A percentile compares a stretch with the other conserved stretches of the same genome.
phyloP scores from a whole-genome alignment of 2,888 invertebrate genomes.

The Drosophila barbarae region DNA sequence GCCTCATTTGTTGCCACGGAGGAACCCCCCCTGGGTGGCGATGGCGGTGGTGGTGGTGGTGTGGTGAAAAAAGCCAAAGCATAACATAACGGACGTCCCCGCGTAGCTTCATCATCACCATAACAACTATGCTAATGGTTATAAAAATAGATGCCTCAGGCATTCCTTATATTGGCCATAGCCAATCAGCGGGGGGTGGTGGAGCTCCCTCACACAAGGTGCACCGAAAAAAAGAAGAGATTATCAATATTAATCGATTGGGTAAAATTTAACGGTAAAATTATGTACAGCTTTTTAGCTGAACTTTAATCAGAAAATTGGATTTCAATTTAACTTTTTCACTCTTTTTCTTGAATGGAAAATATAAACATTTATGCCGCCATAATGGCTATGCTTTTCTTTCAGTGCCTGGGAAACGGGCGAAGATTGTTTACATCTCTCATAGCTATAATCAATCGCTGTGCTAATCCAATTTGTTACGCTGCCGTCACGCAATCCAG shows the following conservation, averaged over 20 bases:
- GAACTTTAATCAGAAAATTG: too few species aligned
- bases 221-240: background rate
- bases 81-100: constrained; percentile 19
- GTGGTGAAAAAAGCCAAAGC: constrained; percentile 7
- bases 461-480: constrained; percentile 33
- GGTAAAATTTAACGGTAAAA: background rate
- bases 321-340: background rate
- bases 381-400: background rate
- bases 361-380: background rate
- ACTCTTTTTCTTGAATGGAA: background rate
- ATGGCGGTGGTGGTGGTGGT: background rate
- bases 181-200: constrained; percentile 18
- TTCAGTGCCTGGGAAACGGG: constrained; percentile 6
- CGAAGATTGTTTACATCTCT: constrained; percentile 33
- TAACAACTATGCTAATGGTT: constrained; percentile 47
- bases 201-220: too few species aligned
- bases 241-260: too few species aligned
- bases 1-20: constrained; percentile 12
- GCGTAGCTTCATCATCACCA: constrained; percentile 31
- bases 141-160: constrained; percentile 55
- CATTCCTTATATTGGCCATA: constrained; percentile 34
- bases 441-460: constrained; percentile 15
- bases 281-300: background rate
- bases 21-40: background rate
- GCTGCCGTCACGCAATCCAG: constrained; percentile 28